Conservation (phyloP, 1,140 invertebrate species). For the Saccostrea glomerata region DNA sequence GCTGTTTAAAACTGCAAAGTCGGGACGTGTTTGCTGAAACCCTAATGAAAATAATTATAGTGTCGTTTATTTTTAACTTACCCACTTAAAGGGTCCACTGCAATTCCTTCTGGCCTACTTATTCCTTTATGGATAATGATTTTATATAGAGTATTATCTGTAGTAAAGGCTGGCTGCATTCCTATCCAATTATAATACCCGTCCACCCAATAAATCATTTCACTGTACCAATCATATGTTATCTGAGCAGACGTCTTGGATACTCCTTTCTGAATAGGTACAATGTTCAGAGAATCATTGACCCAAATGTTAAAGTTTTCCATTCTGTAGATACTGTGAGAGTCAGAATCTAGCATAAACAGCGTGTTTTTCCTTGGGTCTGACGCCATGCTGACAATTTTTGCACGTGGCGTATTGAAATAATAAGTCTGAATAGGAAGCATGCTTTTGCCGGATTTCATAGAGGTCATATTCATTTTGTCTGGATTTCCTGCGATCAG, state of each 20-base stretch:
- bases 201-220: conserved; percentile 51
- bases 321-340: conserved; percentile 42
- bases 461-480: conserved; percentile 25
- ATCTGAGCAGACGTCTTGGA: conserved; percentile 48
- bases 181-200: conserved; percentile 48
- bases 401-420: conserved; percentile 32
- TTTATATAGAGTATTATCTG: conserved; percentile 47
- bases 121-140: conserved; percentile 10
- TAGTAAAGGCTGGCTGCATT: conserved; percentile 24
- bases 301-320: conserved; percentile 51
- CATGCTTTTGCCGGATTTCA: not conserved
- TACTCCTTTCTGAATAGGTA: conserved; percentile 46
- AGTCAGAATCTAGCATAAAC: conserved; percentile 38
- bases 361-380: conserved; percentile 34
- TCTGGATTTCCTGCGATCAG: conserved; percentile 42
- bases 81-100: conserved; percentile 43
- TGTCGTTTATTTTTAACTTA: not conserved
- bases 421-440: conserved; percentile 13
- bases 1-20: no score
- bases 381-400: conserved; percentile 41
- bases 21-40: no score
- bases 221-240: conserved; percentile 42
- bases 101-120: conserved; percentile 42
- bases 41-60: no score
- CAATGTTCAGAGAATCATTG: conserved; percentile 30